Evolutionary conservation across 2,797 vertebrate genomes (phyloP), one percentile per base, ranked within the genome.

Genomic region (Cygnus olor): DNA sequence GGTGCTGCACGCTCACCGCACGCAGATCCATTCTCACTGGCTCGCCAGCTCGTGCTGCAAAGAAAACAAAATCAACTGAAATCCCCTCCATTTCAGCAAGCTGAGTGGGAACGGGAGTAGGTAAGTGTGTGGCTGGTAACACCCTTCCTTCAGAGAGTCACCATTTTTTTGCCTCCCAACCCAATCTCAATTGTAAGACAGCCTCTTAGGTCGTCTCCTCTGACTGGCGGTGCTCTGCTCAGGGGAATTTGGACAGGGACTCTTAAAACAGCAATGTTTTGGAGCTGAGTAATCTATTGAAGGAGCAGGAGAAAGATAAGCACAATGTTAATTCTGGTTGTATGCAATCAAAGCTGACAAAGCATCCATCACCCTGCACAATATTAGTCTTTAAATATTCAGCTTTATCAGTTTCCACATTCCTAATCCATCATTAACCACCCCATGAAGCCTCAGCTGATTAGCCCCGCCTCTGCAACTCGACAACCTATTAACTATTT

Each of bases 391-490:
- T 90, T 93, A 95, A 90, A 93, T 95, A 97, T 90, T 96, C 89
- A 68, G 78, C 85, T 94, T 96, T 95, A 95, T 95, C 95, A 85
- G 92, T 89, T 94, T 51, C 25, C 44, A 68, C 88, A 90, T 94
- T 90, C 91, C 90, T 95, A 94, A 95, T 94, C 94, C 95, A 90
- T 94, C 94, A 91, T 96, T 96, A 96, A 79, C 82, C 78, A 85
- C 88, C 22, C 60, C 32, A 38, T 71, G 88, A 95, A 94, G 88
- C 60, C 85, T 96, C 83, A 91, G 91, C 14, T 95, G 88, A 93
- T 96, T 91, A 96, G 85, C 91, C 63, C 89, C 89, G 90, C 80
- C 95, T 90, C 95, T 88, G 77, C 85, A 94, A 54, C 94, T 86
- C 9, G 27, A 88, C 85, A 96, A 77, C 58, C 94, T 82, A 91